A percentile compares a stretch with the other conserved stretches of the same genome.
Conservation (phyloP, 2,797 vertebrate species). For the Odontamblyopus rebecca region DNA sequence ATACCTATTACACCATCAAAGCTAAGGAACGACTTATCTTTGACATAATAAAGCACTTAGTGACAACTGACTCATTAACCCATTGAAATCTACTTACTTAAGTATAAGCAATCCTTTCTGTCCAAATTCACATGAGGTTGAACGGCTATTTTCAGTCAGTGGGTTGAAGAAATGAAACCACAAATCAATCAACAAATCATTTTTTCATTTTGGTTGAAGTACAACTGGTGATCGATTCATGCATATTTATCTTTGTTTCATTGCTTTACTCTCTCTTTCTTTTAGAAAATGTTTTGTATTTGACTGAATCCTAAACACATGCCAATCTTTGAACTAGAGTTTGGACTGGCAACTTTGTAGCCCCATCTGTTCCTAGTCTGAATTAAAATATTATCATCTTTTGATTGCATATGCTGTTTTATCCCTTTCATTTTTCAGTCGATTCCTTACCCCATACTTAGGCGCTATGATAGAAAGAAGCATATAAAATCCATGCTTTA, state of each 20-base stretch:
- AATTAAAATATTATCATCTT: conserved; percentile 30
- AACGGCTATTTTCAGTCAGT: too few relatives aligned
- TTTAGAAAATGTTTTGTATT: conserved; percentile 3
- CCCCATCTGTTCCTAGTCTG: conserved; percentile 48
- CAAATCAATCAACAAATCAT: too few relatives aligned
- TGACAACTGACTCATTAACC: too few relatives aligned
- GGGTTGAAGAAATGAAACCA: too few relatives aligned
- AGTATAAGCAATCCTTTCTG: too few relatives aligned
- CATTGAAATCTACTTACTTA: too few relatives aligned
- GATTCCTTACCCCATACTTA: conserved; percentile 30
- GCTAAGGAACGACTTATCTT: too few relatives aligned
- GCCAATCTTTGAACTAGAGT: conserved; percentile 13
- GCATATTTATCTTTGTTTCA: neutral
- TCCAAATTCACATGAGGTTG: too few relatives aligned
- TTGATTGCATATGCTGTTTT: conserved; percentile 50
- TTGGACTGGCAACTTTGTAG: conserved; percentile 17
- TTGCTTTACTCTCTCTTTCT: conserved; percentile 11
- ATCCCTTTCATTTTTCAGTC: conserved; percentile 36
- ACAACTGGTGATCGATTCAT: neutral
- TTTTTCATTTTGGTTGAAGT: neutral
- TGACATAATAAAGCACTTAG: too few relatives aligned
- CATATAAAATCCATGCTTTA: conserved; percentile 18
- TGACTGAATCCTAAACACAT: conserved; percentile 25
- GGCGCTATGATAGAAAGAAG: conserved; percentile 16
- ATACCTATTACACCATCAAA: too few relatives aligned